Conservation (phyloP, 1,140 invertebrate species). For the Alviniconcha marisindica region DNA sequence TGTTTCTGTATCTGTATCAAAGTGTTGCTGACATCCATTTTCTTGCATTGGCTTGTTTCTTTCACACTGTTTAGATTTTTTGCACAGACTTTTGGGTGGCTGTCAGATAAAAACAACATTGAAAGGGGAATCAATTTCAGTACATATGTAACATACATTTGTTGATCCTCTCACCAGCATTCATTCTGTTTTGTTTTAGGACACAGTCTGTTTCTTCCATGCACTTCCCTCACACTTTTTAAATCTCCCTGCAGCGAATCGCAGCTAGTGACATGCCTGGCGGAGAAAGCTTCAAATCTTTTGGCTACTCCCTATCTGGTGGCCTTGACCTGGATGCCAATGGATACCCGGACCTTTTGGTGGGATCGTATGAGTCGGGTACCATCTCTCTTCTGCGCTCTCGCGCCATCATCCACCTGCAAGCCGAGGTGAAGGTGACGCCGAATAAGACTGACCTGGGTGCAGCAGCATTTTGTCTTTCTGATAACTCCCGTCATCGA, state of each 20-base stretch:
- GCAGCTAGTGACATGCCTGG: slow-evolving; percentile 56
- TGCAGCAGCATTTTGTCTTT: slow-evolving; percentile 32
- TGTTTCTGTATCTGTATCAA: too few relatives aligned
- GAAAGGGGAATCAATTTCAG: too few relatives aligned
- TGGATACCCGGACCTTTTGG: slow-evolving; percentile 71
- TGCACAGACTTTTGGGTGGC: too few relatives aligned
- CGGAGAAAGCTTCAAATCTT: slow-evolving; percentile 47
- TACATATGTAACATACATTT: too few relatives aligned
- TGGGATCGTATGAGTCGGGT: slow-evolving; percentile 68
- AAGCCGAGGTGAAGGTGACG: slow-evolving; percentile 41
- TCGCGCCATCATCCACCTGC: slow-evolving; percentile 83
- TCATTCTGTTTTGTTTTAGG: too few relatives aligned
- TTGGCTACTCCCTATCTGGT: slow-evolving; percentile 69
- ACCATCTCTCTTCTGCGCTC: slow-evolving; percentile 79
- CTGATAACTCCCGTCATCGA: slow-evolving; percentile 35
- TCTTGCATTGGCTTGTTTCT: too few relatives aligned
- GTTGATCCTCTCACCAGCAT: too few relatives aligned
- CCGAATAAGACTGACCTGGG: slow-evolving; percentile 54
- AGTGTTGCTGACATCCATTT: too few relatives aligned
- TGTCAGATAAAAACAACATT: too few relatives aligned
- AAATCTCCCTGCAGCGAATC: slow-evolving; percentile 63
- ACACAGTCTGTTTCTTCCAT: too few relatives aligned
- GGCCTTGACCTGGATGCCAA: slow-evolving; percentile 71
- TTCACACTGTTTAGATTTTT: too few relatives aligned
- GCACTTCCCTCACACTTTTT: too few relatives aligned